A percentile compares a stretch with the other conserved stretches of the same genome.
Conservation (phyloP, 1,140 invertebrate species). For the Drosophila yakuba region DNA sequence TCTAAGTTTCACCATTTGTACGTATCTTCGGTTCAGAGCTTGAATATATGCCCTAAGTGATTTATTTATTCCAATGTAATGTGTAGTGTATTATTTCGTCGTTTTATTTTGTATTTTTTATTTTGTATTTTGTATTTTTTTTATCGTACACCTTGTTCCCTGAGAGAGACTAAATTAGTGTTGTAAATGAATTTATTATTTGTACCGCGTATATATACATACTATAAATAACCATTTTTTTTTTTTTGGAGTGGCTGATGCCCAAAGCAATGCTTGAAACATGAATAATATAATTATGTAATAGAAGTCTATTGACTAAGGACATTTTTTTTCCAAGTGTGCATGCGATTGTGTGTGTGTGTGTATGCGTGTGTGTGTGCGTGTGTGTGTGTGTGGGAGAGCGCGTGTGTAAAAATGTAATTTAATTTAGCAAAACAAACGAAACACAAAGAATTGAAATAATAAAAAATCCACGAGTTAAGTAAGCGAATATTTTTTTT, state of each 20-base stretch:
- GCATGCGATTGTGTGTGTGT: constrained; percentile 1
- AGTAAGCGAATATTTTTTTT: constrained; percentile 41
- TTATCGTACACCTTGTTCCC: constrained; percentile 51
- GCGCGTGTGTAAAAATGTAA: constrained; percentile 71
- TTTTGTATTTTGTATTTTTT: constrained; percentile 14
- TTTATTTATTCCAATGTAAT: constrained; percentile 65
- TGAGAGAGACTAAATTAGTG: constrained; percentile 77
- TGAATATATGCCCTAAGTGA: constrained; percentile 61
- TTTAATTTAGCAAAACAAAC: constrained; percentile 64
- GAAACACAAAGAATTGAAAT: constrained; percentile 13
- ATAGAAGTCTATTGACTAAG: constrained; percentile 50
- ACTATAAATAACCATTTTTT: constrained; percentile 10
- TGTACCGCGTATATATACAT: constrained; percentile 35
- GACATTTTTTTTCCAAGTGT: constrained; percentile 45
- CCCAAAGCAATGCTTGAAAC: constrained; percentile 71
- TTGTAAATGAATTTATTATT: constrained; percentile 66
- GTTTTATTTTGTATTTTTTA: constrained; percentile 13
- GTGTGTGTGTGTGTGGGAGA: neutral
- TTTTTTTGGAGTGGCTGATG: constrained; percentile 36
- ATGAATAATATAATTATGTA: constrained; percentile 52
- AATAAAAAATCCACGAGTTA: constrained; percentile 34
- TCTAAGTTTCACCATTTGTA: neutral
- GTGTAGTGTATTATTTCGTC: constrained; percentile 21
- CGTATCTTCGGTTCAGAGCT: constrained; percentile 57
- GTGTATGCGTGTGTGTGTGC: constrained; percentile 17